phyloP scores from a whole-genome alignment of 2,113 vertebrate genomes.

The Grallaria varia region DNA sequence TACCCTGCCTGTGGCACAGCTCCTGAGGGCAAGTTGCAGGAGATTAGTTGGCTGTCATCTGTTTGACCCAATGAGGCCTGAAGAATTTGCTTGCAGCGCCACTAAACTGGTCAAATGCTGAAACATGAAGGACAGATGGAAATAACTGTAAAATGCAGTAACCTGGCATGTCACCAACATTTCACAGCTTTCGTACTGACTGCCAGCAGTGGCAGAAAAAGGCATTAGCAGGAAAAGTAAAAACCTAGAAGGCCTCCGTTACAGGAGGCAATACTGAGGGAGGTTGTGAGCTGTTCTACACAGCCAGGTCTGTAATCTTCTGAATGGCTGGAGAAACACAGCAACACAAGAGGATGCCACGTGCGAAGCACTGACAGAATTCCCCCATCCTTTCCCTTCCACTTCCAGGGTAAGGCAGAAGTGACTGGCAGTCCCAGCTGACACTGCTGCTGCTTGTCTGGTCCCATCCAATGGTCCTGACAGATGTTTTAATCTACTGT shows the following conservation, averaged over 20 bases:
- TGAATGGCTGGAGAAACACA: background rate
- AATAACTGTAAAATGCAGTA: conserved; percentile 9
- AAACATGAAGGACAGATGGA: background rate
- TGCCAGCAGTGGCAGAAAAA: background rate
- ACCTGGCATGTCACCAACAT: background rate
- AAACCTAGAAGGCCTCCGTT: background rate
- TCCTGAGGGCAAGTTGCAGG: background rate
- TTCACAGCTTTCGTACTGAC: background rate
- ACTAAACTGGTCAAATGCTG: background rate
- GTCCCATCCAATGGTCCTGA: conserved; percentile 55
- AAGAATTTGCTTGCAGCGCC: background rate
- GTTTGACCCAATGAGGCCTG: background rate
- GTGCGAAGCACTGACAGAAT: background rate
- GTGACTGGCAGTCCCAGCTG: conserved; percentile 75
- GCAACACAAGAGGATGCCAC: background rate
- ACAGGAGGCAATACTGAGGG: background rate
- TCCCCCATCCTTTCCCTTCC: background rate
- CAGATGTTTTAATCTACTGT: conserved; percentile 80
- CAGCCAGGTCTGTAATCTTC: background rate
- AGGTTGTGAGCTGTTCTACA: background rate
- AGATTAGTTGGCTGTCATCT: background rate
- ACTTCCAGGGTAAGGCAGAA: background rate
- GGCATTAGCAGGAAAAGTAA: background rate
- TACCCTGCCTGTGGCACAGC: background rate
- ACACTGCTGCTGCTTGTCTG: conserved; percentile 23